phyloP scores from a whole-genome alignment of 2,113 vertebrate genomes.

The Cyphomyrus plagiostoma region DNA sequence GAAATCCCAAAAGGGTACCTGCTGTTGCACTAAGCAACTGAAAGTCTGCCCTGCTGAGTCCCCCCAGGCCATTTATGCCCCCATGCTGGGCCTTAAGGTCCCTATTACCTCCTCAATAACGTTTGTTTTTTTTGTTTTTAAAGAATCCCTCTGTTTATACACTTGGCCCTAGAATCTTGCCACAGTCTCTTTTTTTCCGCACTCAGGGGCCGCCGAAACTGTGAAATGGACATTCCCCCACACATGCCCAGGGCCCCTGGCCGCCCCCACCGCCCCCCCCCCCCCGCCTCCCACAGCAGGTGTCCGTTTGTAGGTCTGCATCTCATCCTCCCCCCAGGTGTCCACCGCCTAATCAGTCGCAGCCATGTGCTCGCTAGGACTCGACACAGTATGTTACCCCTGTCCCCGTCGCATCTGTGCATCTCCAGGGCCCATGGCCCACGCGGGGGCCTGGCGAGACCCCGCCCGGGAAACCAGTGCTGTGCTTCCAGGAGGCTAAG shows the following conservation, averaged over 20 bases:
- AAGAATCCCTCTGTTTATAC: not conserved
- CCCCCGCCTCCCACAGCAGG: not conserved
- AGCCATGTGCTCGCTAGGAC: not conserved
- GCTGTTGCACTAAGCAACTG: not conserved
- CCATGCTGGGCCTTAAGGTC: not conserved
- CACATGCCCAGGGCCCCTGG: not conserved
- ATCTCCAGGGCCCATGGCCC: not conserved
- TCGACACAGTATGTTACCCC: not conserved
- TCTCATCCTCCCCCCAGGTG: too few species aligned
- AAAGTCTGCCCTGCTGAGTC: not conserved
- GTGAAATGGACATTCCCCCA: not conserved
- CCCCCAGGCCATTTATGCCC: not conserved
- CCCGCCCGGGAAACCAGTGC: not conserved
- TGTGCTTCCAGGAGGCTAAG: not conserved
- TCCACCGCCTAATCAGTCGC: not conserved
- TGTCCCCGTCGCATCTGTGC: not conserved
- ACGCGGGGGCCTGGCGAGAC: not conserved
- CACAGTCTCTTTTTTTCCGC: not conserved
- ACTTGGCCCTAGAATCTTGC: not conserved
- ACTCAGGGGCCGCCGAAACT: not conserved
- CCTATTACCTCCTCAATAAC: not conserved
- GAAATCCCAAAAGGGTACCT: slow-evolving; percentile 1
- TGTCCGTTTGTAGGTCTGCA: not conserved
- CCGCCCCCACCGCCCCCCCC: too few species aligned
- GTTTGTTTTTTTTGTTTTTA: not conserved